Percentiles rank a stretch among this genome's conserved stretches.
These are phyloP conservation scores for Volucella bombylans DNA, from an alignment of 2,888 invertebrate species.

Conservation along the genomic window DNA sequence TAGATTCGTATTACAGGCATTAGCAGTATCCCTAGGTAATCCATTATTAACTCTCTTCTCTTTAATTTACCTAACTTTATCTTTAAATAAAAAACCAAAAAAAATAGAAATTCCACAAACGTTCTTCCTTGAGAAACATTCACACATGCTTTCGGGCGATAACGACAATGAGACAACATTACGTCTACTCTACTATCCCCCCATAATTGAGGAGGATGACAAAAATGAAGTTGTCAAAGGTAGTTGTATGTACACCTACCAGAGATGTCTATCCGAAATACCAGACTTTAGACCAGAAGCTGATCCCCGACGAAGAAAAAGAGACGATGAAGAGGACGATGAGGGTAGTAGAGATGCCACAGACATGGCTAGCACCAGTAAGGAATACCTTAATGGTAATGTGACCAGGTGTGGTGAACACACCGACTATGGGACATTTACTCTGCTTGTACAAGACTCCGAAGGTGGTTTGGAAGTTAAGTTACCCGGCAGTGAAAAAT, in stretches of 20 bases:
- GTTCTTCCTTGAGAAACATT: conserved; percentile 86
- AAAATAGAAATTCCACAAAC: conserved; percentile 85
- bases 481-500: conserved; percentile 86
- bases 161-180: conserved; percentile 86
- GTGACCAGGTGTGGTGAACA: conserved; percentile 87
- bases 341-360: conserved; percentile 73
- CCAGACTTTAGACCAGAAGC: conserved; percentile 82
- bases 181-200: conserved; percentile 89
- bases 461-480: conserved; percentile 88
- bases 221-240: conserved; percentile 83
- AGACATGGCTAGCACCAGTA: conserved; percentile 78
- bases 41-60: conserved; percentile 22
- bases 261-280: conserved; percentile 81
- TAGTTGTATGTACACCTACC: conserved; percentile 82
- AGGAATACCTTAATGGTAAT: conserved; percentile 82
- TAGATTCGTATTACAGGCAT: conserved; percentile 86
- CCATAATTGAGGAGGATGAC: conserved; percentile 85
- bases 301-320: conserved; percentile 77
- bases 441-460: conserved; percentile 88
- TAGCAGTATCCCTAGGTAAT: conserved; percentile 85
- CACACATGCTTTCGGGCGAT: conserved; percentile 86
- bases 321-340: conserved; percentile 77
- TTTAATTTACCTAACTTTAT: conserved; percentile 45
- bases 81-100: conserved; percentile 83
- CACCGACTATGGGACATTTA: conserved; percentile 90